Evolutionary conservation across 2,113 vertebrate genomes (phyloP), one percentile per base, ranked within the genome.

Genomic region (Pardalotus punctatus): DNA sequence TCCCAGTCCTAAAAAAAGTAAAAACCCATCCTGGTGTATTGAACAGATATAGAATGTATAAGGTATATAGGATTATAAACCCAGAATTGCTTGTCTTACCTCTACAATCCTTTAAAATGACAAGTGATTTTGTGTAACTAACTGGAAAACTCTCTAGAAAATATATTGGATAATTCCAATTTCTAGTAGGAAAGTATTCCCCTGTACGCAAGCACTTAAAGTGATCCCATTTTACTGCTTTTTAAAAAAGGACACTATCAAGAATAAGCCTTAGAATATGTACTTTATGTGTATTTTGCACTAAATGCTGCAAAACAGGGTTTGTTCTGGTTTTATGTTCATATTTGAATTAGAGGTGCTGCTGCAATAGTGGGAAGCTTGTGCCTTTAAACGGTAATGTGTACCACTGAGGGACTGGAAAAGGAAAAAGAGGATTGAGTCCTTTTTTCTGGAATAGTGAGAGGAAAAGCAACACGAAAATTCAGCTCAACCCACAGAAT

Each of bases 1-100:
- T 96, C 90, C 97, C 89, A 93, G 81, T 96, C 88, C 95, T 86
- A 97, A 97, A 96, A 88, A 97, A 97, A 90, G 96, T 97, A 96
- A 95, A 97, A 94, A 70, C 81, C 94, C 93, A 97, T 95, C 95
- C 90, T 84, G 83, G 60, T 81, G 89, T 96, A 94, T 73, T 96
- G 92, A 94, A 96, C 74, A 38, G 92, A 96, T 92, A 92, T 4
- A 97, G 79, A 93, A 95, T 58, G 86, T 86, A 70, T 94, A 96
- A 96, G 91, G 95, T 96, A 90, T 82, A 95, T 54, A 95, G 93
- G 81, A 93, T 96, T 94, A 95, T 58, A 96, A 97, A 96, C 88
- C 70, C 90, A 96, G 79, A 36, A 81, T 91, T 84, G 71, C 94
- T 83, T 86, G 42, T 81, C 48, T 95, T 82, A 61, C 43, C 73